Conservation (phyloP, 2,888 invertebrate genomes). For the Thymelicus acteon region DNA sequence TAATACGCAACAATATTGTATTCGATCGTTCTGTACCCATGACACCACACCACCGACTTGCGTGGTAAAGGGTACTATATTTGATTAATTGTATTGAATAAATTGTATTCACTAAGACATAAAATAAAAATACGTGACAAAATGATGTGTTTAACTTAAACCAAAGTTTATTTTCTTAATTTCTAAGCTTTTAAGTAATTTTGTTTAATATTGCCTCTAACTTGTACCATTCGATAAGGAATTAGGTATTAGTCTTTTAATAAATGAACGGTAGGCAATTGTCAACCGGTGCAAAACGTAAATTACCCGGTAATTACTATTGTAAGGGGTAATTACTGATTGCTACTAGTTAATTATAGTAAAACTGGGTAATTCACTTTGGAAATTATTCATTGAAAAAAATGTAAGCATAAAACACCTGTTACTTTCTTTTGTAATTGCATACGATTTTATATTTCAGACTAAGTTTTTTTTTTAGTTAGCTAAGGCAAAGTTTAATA, state of each 20-base stretch:
- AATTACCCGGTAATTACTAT: constrained; percentile 51
- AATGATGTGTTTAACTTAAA: too few species aligned
- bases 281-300: constrained; percentile 50
- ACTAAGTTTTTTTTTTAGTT: too few species aligned
- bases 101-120: too few species aligned
- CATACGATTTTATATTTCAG: neutral
- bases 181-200: too few species aligned
- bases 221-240: constrained; percentile 23
- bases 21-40: too few species aligned
- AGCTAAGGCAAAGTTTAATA: too few species aligned
- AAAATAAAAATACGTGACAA: too few species aligned
- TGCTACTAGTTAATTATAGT: constrained; percentile 18
- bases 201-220: neutral
- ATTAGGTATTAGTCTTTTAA: constrained; percentile 42
- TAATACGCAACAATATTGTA: too few species aligned
- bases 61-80: too few species aligned
- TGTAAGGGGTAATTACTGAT: constrained; percentile 47
- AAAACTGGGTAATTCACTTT: constrained; percentile 20
- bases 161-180: too few species aligned
- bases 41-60: too few species aligned
- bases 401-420: constrained; percentile 8
- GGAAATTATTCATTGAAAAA: constrained; percentile 24
- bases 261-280: constrained; percentile 53
- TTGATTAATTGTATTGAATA: too few species aligned
- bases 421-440: neutral